Evolutionary conservation across 2,888 invertebrate species (phyloP), one percentile per base, ranked within the genome.

Genomic region (Sinohyriopsis cumingii): DNA sequence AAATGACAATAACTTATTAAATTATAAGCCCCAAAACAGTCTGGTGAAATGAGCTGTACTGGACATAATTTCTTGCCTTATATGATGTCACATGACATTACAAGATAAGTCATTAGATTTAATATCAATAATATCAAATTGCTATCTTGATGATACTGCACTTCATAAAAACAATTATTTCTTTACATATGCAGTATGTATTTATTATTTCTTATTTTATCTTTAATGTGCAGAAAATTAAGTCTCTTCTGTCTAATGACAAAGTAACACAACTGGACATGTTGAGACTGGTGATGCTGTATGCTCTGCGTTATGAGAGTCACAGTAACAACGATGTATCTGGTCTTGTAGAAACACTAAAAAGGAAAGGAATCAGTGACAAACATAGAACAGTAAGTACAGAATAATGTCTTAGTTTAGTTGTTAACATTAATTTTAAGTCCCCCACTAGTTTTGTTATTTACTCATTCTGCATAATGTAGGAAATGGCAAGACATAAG

Each of bases 301-400:
- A 99, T 91, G 96, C 96, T 0, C 91, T 99, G 25, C 94, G 96
- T 54, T 99, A 98, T 90, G 97, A 98, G 91, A 94, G 95, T 79
- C 95, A 97, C 90, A 85, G 85, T 66, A 95, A 93, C 89, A 96
- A 96, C 90, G 95, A 95, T 83, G 93, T 96, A 28, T 92, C 93
- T 0, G 93, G 94, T 0, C 92, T 99, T 22, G 90, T 95, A 70
- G 94, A 94, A 61, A 91, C 94, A 61, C 92, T 98, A 71, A 93
- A 93, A 85, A 93, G 92, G 76, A 92, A 94, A 69, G 94, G 94
- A n/a, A 92, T 94, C 25, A 91, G 93, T n/a, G 94, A 95, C 55
- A 88, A 90, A 81, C 85, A 89, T 65, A 81, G 88, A 69, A 85
- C 87, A 79, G 91, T 91, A 75, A 72, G 85, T 77, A 28, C 63